Percentiles rank a stretch among this genome's conserved stretches.
These are phyloP conservation scores for Tokudaia muenninki DNA, from an alignment of 2,797 vertebrate species.

Conservation along the genomic window DNA sequence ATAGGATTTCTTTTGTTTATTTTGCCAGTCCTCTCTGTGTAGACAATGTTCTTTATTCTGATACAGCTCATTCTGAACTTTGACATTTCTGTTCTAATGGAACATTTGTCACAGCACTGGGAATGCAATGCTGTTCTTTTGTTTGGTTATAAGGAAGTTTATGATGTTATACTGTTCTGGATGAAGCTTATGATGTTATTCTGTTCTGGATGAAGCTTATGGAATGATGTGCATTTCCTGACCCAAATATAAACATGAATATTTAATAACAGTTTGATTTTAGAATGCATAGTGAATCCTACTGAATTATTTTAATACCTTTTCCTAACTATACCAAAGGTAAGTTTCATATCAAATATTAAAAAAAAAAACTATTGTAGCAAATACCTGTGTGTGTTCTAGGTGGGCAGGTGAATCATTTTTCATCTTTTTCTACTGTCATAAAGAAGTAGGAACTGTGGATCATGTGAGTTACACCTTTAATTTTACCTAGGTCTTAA, in stretches of 20 bases:
- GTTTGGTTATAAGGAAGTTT: constrained; percentile 43
- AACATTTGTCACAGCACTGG: constrained; percentile 9
- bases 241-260: neutral
- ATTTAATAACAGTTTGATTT: neutral
- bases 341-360: neutral
- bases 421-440: neutral
- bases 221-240: neutral
- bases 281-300: neutral
- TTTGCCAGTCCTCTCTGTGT: neutral
- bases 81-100: constrained; percentile 28
- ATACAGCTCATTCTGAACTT: neutral
- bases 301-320: neutral
- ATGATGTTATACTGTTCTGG: constrained; percentile 28
- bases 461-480: neutral
- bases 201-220: constrained; percentile 13
- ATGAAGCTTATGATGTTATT: neutral
- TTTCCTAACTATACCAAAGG: neutral
- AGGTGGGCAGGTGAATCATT: neutral
- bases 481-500: neutral
- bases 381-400: too few relatives aligned
- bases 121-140: constrained; percentile 2
- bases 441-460: neutral
- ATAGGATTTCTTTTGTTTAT: neutral
- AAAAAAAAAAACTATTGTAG: neutral
- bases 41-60: neutral